Conservation (phyloP, 1,140 invertebrate genomes). For the Penaeus indicus region DNA sequence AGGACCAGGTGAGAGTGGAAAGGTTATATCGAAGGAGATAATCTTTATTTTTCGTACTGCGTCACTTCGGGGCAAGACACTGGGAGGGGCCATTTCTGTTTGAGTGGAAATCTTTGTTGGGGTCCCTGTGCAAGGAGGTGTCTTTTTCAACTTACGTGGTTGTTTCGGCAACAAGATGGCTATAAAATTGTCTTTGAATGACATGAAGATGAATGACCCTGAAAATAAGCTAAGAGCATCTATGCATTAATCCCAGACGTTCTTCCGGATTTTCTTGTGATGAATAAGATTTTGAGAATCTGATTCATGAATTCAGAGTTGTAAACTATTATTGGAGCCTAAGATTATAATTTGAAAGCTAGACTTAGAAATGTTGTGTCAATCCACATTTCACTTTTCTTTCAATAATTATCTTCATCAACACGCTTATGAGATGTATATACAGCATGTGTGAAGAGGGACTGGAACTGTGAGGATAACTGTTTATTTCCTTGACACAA, state of each 20-base stretch:
- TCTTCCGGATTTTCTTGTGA: no score
- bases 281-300: no score
- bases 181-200: not conserved
- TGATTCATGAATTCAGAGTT: no score
- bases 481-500: constrained; percentile 69
- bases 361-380: no score
- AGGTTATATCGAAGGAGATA: constrained; percentile 79
- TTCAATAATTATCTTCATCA: no score
- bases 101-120: constrained; percentile 70
- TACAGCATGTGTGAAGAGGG: not conserved
- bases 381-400: no score
- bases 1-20: constrained; percentile 79
- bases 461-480: constrained; percentile 36
- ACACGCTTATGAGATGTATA: not conserved
- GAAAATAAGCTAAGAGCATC: no score
- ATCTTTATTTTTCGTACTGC: constrained; percentile 82
- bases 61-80: constrained; percentile 80
- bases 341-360: no score
- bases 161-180: no score
- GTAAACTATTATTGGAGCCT: no score
- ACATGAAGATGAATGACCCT: no score
- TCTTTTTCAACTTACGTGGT: not conserved
- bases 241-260: no score
- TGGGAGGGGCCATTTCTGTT: constrained; percentile 80
- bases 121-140: not conserved